These are phyloP conservation scores for Nerophis ophidion DNA, from an alignment of 2,113 vertebrate genomes.

Conservation along the genomic window DNA sequence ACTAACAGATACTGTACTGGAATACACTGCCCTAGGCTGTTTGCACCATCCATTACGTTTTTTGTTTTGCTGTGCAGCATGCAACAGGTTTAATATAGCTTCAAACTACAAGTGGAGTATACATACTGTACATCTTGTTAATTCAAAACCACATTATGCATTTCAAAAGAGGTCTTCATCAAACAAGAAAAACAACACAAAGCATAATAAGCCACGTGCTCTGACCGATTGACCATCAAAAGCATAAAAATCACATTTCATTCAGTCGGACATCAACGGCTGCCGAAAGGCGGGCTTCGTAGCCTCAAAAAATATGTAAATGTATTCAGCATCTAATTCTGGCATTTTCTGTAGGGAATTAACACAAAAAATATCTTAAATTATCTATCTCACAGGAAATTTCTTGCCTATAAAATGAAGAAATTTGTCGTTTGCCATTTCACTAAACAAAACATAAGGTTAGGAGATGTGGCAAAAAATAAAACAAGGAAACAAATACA, in stretches of 20 bases:
- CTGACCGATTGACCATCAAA: constrained; percentile 54
- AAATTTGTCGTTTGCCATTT: too few relatives aligned
- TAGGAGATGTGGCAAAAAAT: too few relatives aligned
- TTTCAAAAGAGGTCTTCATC: constrained; percentile 61
- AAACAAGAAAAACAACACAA: constrained; percentile 32
- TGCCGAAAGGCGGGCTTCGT: not conserved
- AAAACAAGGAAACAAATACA: too few relatives aligned
- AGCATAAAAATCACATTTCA: constrained; percentile 35
- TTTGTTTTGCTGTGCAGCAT: too few relatives aligned
- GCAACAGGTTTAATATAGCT: not conserved
- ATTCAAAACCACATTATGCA: constrained; percentile 21
- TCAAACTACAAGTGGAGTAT: constrained; percentile 2
- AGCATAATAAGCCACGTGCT: constrained; percentile 40
- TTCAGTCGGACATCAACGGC: constrained; percentile 17
- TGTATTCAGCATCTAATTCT: constrained; percentile 1
- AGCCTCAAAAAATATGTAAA: constrained; percentile 17
- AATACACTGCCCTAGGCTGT: too few relatives aligned
- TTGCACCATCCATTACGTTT: too few relatives aligned
- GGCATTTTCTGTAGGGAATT: not conserved
- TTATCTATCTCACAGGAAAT: too few relatives aligned
- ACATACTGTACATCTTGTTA: constrained; percentile 13
- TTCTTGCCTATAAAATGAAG: too few relatives aligned
- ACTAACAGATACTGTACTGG: too few relatives aligned
- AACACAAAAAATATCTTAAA: too few relatives aligned
- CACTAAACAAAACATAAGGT: too few relatives aligned